Percentiles rank a stretch among this genome's conserved stretches.
Evolutionary conservation across 2,113 vertebrate genomes (phyloP).

Genomic region (Nymphicus hollandicus): DNA sequence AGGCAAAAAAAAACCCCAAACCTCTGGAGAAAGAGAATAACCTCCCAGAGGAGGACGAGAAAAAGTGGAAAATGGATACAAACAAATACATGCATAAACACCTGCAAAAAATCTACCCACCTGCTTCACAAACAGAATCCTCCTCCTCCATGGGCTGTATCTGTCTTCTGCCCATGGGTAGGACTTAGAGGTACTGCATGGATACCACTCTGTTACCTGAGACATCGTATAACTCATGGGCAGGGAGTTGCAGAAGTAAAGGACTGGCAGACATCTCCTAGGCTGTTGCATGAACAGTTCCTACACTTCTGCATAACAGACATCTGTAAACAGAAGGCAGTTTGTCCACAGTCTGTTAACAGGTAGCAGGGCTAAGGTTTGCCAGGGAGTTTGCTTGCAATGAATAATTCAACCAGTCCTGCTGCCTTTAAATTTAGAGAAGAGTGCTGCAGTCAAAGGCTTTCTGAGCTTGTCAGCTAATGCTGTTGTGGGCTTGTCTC

Average conservation of each 20-base stretch:
- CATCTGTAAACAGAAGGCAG: neutral
- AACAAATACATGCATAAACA: neutral
- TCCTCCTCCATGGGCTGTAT: neutral
- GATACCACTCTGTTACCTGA: neutral
- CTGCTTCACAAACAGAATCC: neutral
- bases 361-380: neutral
- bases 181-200: neutral
- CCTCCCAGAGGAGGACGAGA: neutral
- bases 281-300: neutral
- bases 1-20: neutral
- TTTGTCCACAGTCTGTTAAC: neutral
- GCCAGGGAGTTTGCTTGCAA: neutral
- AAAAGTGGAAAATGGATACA: neutral
- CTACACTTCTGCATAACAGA: neutral
- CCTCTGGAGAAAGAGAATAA: neutral
- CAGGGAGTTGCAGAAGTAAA: neutral
- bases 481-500: neutral
- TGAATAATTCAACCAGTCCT: constrained; percentile 14
- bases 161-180: neutral
- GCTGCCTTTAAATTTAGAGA: constrained; percentile 24
- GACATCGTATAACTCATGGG: neutral
- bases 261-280: neutral
- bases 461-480: constrained; percentile 4
- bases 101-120: neutral
- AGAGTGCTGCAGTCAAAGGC: neutral